Evolutionary conservation across 2,888 invertebrate species (phyloP).

Genomic region (Leptopilina myrica): DNA sequence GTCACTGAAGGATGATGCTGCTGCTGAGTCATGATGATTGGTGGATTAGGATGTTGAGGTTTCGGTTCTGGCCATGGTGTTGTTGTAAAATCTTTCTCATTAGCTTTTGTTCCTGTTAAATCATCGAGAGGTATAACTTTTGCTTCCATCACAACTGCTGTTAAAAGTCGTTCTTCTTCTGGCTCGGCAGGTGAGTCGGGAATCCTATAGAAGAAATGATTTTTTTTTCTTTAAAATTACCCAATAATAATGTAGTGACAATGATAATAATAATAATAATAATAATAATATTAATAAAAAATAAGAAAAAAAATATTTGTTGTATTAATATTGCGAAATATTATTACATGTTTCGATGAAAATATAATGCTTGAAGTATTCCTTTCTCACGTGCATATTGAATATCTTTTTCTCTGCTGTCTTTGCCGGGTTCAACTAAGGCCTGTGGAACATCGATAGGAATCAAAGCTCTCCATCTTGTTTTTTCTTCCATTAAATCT

Average conservation of each 20-base stretch:
- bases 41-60: conserved; percentile 79
- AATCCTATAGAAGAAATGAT: conserved; percentile 77
- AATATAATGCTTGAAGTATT: conserved; percentile 89
- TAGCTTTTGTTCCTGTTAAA: conserved; percentile 88
- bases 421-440: conserved; percentile 83
- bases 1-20: conserved; percentile 43
- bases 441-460: conserved; percentile 84
- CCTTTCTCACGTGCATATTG: conserved; percentile 92
- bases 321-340: conserved; percentile 37
- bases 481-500: conserved; percentile 90
- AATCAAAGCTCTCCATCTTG: conserved; percentile 85
- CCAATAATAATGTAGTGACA: background rate
- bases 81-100: conserved; percentile 86
- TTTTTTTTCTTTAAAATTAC: background rate
- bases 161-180: conserved; percentile 87
- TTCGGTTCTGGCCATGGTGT: conserved; percentile 92
- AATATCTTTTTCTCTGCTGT: conserved; percentile 91
- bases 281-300: background rate
- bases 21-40: conserved; percentile 45
- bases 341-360: conserved; percentile 83
- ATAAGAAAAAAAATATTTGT: background rate
- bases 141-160: conserved; percentile 82
- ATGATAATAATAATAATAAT: conserved; percentile 9
- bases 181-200: conserved; percentile 93
- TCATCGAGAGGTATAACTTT: conserved; percentile 93